Conservation (phyloP, 2,113 vertebrate species). For the Erythrocercus mccallii region DNA sequence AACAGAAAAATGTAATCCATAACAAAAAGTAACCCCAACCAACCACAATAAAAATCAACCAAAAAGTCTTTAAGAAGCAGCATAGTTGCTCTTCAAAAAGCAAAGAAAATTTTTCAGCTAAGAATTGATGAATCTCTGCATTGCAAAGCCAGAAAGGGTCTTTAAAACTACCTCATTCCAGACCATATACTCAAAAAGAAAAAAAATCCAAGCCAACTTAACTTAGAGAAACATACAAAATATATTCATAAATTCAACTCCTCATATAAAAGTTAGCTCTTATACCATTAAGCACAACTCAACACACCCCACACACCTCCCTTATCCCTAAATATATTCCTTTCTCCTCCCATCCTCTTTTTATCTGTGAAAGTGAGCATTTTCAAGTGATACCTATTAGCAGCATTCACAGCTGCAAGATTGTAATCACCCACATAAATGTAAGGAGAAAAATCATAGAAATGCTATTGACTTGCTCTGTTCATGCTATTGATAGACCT, state of each 20-base stretch:
- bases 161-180: background rate
- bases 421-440: background rate
- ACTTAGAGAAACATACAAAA: background rate
- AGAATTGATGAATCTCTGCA: background rate
- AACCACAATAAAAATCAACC: background rate
- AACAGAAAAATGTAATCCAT: background rate
- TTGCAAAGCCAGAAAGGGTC: background rate
- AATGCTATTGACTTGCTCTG: background rate
- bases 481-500: background rate
- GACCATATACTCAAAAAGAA: background rate
- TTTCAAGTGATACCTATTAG: background rate
- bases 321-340: accelerated
- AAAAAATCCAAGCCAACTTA: background rate
- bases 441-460: background rate
- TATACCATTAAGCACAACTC: background rate
- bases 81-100: background rate
- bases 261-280: accelerated
- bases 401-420: background rate
- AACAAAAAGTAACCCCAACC: no score
- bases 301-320: accelerated
- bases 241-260: background rate
- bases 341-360: background rate
- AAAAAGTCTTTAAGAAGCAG: background rate
- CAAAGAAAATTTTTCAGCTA: background rate
- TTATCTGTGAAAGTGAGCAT: background rate